Evolutionary conservation across 1,140 invertebrate genomes (phyloP).

Genomic region (Triops longicaudatus): DNA sequence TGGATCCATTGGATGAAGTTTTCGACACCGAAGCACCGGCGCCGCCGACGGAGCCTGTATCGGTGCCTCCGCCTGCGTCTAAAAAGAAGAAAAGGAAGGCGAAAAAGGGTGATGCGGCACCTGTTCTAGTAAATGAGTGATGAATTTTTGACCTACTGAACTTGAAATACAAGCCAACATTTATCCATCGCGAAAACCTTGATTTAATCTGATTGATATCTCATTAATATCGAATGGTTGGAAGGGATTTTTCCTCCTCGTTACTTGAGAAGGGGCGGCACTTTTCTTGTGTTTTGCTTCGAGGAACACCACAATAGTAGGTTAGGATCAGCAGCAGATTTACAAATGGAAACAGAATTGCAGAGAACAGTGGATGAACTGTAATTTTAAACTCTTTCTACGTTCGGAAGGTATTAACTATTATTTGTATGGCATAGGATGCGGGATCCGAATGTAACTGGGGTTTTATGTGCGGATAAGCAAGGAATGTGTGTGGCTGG

Average conservation of each 20-base stretch:
- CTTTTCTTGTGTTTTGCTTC: not conserved
- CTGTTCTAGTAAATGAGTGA: not conserved
- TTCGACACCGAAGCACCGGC: not conserved
- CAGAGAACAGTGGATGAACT: not conserved
- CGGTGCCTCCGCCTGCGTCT: not conserved
- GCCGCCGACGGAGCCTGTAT: not conserved
- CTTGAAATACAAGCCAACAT: not conserved
- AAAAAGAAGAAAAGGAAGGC: not conserved
- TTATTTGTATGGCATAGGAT: not conserved
- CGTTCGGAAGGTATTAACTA: not conserved
- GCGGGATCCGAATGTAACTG: not conserved
- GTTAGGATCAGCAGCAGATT: not conserved
- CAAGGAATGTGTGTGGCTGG: not conserved
- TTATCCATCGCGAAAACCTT: not conserved
- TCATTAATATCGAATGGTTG: not conserved
- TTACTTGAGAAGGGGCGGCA: not conserved
- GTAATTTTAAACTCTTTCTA: not conserved
- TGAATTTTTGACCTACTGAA: not conserved
- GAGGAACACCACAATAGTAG: not conserved
- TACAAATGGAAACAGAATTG: not conserved
- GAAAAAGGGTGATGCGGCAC: not conserved
- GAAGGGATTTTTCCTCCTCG: not conserved
- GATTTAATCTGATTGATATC: no score
- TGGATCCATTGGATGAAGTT: conserved; percentile 51
- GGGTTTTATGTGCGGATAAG: not conserved